These are phyloP conservation scores for Drosophila antonietae DNA, from an alignment of 2,888 invertebrate genomes.

Conservation along the genomic window DNA sequence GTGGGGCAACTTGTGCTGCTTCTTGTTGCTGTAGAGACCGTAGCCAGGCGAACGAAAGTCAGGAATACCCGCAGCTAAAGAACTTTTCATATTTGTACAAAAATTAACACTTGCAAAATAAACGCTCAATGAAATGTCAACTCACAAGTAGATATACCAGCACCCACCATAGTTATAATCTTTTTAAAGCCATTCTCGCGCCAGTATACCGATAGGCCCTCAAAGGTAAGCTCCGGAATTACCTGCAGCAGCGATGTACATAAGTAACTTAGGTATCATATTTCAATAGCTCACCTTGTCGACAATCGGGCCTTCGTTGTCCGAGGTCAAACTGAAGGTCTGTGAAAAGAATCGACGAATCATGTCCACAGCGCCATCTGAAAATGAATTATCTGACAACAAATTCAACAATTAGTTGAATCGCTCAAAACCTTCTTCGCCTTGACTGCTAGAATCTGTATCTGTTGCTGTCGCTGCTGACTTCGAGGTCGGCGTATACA, in stretches of 20 bases:
- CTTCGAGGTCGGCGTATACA: constrained; percentile 15
- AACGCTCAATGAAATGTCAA: constrained; percentile 50
- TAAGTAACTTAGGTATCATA: background rate
- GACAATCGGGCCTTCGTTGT: constrained; percentile 38
- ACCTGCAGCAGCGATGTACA: constrained; percentile 84
- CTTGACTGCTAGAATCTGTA: constrained; percentile 32
- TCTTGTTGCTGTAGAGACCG: constrained; percentile 95
- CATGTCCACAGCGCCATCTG: constrained; percentile 86
- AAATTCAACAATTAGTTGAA: constrained; percentile 16
- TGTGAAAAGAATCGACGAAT: constrained; percentile 88
- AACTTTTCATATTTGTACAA: constrained; percentile 14
- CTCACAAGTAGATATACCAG: constrained; percentile 98
- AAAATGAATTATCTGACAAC: constrained; percentile 20
- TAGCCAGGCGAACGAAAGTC: constrained; percentile 97
- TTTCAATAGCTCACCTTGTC: constrained; percentile 51
- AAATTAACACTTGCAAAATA: constrained; percentile 7
- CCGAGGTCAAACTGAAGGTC: constrained; percentile 86
- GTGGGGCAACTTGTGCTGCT: constrained; percentile 95
- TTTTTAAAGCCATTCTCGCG: constrained; percentile 91
- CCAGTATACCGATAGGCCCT: constrained; percentile 92
- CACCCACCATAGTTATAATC: constrained; percentile 96
- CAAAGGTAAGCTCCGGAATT: constrained; percentile 89
- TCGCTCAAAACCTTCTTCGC: constrained; percentile 32
- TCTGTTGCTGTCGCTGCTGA: constrained; percentile 28
- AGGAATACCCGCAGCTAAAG: constrained; percentile 90